phyloP scores from a whole-genome alignment of 1,140 invertebrate species.

The Pseudomyrmex gracilis region DNA sequence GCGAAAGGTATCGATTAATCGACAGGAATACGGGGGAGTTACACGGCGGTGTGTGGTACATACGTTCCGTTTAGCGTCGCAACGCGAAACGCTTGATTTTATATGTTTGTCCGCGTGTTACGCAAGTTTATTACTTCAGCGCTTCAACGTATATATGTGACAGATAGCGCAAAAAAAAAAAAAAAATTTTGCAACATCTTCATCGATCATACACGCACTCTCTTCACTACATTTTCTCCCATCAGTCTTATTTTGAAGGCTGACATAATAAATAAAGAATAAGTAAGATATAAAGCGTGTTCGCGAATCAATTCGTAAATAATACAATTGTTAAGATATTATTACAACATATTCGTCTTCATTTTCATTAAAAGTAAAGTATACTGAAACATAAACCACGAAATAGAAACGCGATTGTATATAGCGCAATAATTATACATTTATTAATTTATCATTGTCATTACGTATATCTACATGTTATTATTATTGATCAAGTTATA shows the following conservation, averaged over 20 bases:
- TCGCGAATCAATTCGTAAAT: not conserved
- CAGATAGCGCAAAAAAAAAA: not conserved
- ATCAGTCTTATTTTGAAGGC: not conserved
- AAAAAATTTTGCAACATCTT: conserved; percentile 12
- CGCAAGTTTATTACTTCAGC: conserved; percentile 19
- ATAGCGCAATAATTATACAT: no score
- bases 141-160: not conserved
- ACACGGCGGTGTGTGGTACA: not conserved
- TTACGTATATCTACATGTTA: no score
- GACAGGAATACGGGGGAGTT: not conserved
- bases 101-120: conserved; percentile 20
- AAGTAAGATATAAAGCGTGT: not conserved
- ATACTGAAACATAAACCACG: no score
- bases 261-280: not conserved
- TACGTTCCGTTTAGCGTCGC: conserved; percentile 14
- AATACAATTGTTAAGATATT: not conserved
- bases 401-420: no score
- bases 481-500: no score
- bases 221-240: not conserved
- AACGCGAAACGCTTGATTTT: conserved; percentile 35
- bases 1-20: conserved; percentile 48
- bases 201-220: not conserved
- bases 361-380: no score
- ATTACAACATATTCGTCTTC: not conserved
- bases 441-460: no score